Evolutionary conservation across 2,888 invertebrate genomes (phyloP).

Genomic region (Athalia cordata): DNA sequence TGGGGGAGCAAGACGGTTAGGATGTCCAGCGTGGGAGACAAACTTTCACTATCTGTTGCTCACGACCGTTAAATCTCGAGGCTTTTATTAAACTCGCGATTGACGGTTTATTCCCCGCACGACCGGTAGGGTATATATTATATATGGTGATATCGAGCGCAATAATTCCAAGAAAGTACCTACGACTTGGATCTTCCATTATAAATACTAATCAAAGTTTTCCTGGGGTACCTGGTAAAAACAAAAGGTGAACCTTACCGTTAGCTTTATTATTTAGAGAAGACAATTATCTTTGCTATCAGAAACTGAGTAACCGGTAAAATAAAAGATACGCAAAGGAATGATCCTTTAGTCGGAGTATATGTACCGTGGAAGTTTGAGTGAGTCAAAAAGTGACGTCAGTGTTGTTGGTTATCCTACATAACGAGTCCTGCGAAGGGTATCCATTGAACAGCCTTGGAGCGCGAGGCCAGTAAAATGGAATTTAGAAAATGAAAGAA

Average conservation of each 20-base stretch:
- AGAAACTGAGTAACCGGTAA: too few species aligned
- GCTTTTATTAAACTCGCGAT: slow-evolving; percentile 16
- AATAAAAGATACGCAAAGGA: too few species aligned
- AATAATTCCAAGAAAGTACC: neutral
- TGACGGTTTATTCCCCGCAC: slow-evolving; percentile 39
- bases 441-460: neutral
- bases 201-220: too few species aligned
- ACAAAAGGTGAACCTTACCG: too few species aligned
- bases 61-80: slow-evolving; percentile 35
- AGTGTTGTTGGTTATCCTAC: neutral
- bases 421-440: neutral
- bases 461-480: neutral
- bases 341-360: too few species aligned
- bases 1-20: slow-evolving; percentile 55
- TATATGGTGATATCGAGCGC: too few species aligned
- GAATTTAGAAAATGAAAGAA: slow-evolving; percentile 4
- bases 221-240: too few species aligned
- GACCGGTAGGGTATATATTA: neutral
- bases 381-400: neutral
- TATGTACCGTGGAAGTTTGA: too few species aligned
- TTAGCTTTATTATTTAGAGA: too few species aligned
- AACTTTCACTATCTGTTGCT: slow-evolving; percentile 66
- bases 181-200: slow-evolving; percentile 11
- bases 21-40: slow-evolving; percentile 71
- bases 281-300: too few species aligned